Evolutionary conservation across 2,797 vertebrate genomes (phyloP), one percentile per base, ranked within the genome.

Genomic region (Threskiornis aethiopicus): DNA sequence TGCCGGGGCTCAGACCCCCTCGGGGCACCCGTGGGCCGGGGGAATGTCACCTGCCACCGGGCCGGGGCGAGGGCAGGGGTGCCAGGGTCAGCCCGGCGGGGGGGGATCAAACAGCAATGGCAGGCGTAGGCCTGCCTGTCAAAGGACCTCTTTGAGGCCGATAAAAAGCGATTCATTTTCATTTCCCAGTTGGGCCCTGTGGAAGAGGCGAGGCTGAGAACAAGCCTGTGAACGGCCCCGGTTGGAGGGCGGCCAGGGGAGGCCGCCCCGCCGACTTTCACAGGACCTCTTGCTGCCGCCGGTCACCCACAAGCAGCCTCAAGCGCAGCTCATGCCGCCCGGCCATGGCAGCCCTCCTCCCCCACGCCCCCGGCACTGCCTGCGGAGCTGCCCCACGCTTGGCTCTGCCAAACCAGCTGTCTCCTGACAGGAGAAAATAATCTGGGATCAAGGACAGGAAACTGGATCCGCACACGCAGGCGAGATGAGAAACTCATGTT

Each of bases 71-170:
- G 94, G 97, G 97, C 97, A 97, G 82, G 20, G 69, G 37, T 1
- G 2, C 35, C 52, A 16, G 76, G 35, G 16, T 66, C 18, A 1
- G 39, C 66, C 58, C 4, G 4, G 54, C 22, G 13, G 6, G 10
- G 1, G 3, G 41, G 35, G 3, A 97, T 97, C 93, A 93, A 98
- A 97, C 89, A 94, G 84, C 62, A 91, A 95, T 51, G 96, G 97
- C 96, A 98, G 95, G 94, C 97, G 31, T 88, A 96, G 97, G 98
- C 95, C 97, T 97, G 95, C 75, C 97, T 52, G 82, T 98, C 98
- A 99, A 98, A 98, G 98, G 97, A 75, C 95, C 96, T 98, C 98
- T 99, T 98, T 98, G 97, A 98, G 97, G 97, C 89, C 55, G 29
- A 90, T 87, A 91, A 94, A 97, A 96, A 86, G 94, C 77, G 33